Conservation (phyloP, 2,888 invertebrate species). For the Leptodirus hochenwartii region DNA sequence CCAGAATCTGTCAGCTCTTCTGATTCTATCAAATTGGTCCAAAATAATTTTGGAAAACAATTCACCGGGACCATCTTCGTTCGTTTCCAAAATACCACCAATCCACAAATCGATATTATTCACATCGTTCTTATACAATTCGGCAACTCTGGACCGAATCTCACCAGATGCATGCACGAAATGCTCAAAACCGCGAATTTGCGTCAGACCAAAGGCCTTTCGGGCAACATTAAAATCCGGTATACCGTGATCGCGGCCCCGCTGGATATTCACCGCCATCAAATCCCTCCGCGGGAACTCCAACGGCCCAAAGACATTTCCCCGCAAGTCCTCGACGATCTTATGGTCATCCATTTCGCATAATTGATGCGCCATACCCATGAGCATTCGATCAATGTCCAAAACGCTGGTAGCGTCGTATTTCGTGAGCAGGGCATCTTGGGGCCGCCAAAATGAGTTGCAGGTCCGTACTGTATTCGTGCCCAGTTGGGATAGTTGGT, state of each 20-base stretch:
- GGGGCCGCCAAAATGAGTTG: slow-evolving; percentile 34
- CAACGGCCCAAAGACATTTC: slow-evolving; percentile 35
- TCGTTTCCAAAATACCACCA: slow-evolving; percentile 36
- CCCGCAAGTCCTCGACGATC: slow-evolving; percentile 38
- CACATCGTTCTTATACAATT: slow-evolving; percentile 23
- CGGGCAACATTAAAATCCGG: slow-evolving; percentile 42
- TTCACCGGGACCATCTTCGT: slow-evolving; percentile 30
- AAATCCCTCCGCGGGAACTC: slow-evolving; percentile 38
- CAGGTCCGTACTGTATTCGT: slow-evolving; percentile 28
- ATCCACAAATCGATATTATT: slow-evolving; percentile 35
- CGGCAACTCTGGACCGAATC: slow-evolving; percentile 15
- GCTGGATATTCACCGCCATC: slow-evolving; percentile 38
- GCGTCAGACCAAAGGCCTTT: slow-evolving; percentile 26
- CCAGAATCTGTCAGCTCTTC: slow-evolving; percentile 40
- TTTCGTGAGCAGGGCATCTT: slow-evolving; percentile 22
- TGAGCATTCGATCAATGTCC: slow-evolving; percentile 32
- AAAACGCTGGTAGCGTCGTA: slow-evolving; percentile 16
- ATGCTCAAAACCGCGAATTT: slow-evolving; percentile 16
- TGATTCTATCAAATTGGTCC: slow-evolving; percentile 35
- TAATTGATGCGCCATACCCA: slow-evolving; percentile 35
- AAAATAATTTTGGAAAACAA: slow-evolving; percentile 31
- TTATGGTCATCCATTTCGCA: slow-evolving; percentile 35
- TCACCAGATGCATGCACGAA: slow-evolving; percentile 14
- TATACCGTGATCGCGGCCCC: slow-evolving; percentile 35
- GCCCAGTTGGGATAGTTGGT: slow-evolving; percentile 16